These are phyloP conservation scores for Oreocharis arfaki DNA, from an alignment of 2,113 vertebrate genomes.

Conservation along the genomic window DNA sequence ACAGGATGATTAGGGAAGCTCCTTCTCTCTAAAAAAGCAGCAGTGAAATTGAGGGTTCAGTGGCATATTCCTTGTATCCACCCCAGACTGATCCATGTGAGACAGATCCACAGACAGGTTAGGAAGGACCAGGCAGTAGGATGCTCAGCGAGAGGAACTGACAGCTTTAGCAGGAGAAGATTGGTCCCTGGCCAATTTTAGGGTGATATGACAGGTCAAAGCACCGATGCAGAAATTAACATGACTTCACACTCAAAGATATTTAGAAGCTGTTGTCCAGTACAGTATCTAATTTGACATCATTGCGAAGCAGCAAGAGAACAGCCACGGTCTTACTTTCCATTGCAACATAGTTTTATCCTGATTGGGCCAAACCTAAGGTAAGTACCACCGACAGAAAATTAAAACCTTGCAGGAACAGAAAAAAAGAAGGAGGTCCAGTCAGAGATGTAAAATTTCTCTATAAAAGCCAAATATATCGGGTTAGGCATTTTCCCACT, in stretches of 20 bases:
- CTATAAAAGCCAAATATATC: not conserved
- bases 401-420: not conserved
- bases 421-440: not conserved
- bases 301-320: not conserved
- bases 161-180: not conserved
- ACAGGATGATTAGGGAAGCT: not conserved
- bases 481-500: not conserved
- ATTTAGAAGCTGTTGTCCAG: not conserved
- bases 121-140: not conserved
- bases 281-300: not conserved
- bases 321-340: not conserved
- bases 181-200: not conserved
- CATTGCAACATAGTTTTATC: not conserved
- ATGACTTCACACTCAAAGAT: not conserved
- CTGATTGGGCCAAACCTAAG: not conserved
- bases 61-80: not conserved
- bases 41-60: not conserved
- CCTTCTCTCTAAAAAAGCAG: not conserved
- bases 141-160: not conserved
- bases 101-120: not conserved
- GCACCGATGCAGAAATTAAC: not conserved
- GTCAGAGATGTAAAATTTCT: not conserved
- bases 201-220: not conserved
- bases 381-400: not conserved
- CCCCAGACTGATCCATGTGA: not conserved